Conservation (phyloP, 2,797 vertebrate species). For the Hippoglossus hippoglossus region DNA sequence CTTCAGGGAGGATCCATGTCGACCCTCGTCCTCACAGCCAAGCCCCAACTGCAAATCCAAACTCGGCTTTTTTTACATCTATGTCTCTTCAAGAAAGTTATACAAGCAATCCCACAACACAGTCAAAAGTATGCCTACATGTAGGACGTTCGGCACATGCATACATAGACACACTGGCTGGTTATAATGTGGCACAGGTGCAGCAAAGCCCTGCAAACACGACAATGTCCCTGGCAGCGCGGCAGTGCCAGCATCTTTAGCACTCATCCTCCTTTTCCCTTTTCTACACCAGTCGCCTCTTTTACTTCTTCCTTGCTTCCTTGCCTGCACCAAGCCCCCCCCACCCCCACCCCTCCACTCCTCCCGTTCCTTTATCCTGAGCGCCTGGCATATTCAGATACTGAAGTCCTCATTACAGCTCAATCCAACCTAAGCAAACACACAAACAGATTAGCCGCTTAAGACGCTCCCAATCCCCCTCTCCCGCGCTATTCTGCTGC, state of each 20-base stretch:
- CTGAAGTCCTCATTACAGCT: slow-evolving; percentile 90
- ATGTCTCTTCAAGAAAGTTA: slow-evolving; percentile 22
- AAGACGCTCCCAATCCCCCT: slow-evolving; percentile 85
- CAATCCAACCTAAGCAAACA: slow-evolving; percentile 91
- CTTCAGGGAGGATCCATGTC: slow-evolving; percentile 45
- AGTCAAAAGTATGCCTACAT: slow-evolving; percentile 2
- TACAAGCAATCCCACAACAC: slow-evolving; percentile 10
- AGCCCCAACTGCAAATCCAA: slow-evolving; percentile 9
- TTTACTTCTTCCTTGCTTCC: slow-evolving; percentile 72
- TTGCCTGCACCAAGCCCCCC: slow-evolving; percentile 39
- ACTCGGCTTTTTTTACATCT: slow-evolving; percentile 16
- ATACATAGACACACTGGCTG: slow-evolving; percentile 47
- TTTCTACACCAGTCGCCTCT: slow-evolving; percentile 62
- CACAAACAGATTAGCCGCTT: slow-evolving; percentile 87
- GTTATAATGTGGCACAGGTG: slow-evolving; percentile 54
- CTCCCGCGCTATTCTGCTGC: slow-evolving; percentile 81
- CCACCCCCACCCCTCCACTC: slow-evolving; percentile 10
- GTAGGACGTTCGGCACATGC: slow-evolving; percentile 22
- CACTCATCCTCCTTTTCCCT: slow-evolving; percentile 48
- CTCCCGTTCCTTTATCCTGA: slow-evolving; percentile 82
- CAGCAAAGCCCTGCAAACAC: slow-evolving; percentile 46
- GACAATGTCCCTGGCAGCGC: slow-evolving; percentile 45
- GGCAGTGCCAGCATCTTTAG: slow-evolving; percentile 63
- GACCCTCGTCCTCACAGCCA: slow-evolving; percentile 25
- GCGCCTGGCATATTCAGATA: slow-evolving; percentile 90